phyloP scores from a whole-genome alignment of 1,140 invertebrate genomes.

The Megathymus violae region DNA sequence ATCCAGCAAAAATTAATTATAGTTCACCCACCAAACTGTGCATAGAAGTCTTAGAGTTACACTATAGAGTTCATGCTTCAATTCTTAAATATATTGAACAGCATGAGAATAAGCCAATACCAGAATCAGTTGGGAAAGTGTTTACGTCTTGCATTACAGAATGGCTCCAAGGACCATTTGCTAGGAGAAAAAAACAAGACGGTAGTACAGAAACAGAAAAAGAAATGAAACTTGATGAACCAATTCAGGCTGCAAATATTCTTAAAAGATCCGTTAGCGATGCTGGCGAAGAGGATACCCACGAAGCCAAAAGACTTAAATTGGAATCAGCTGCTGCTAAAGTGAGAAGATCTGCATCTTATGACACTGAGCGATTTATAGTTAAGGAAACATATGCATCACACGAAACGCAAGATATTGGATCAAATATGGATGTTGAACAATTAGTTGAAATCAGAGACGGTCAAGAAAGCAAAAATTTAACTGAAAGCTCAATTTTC shows the following conservation, averaged over 20 bases:
- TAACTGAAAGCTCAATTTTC: conserved; percentile 25
- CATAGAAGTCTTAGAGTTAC: conserved; percentile 95
- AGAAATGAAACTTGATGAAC: conserved; percentile 52
- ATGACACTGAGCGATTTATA: conserved; percentile 65
- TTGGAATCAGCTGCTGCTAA: conserved; percentile 78
- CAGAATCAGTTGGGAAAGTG: conserved; percentile 72
- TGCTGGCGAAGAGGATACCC: conserved; percentile 70
- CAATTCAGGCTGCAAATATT: conserved; percentile 72
- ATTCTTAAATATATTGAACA: conserved; percentile 94
- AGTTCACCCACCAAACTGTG: conserved; percentile 92
- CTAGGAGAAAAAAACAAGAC: conserved; percentile 70
- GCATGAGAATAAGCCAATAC: conserved; percentile 83
- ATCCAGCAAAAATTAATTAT: conserved; percentile 94
- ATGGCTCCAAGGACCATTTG: conserved; percentile 74
- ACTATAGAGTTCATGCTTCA: conserved; percentile 92
- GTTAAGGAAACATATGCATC: conserved; percentile 46
- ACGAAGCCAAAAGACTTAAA: conserved; percentile 70
- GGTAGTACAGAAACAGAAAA: conserved; percentile 45
- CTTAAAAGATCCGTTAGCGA: conserved; percentile 75
- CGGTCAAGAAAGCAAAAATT: conserved; percentile 13
- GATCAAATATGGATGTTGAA: too few relatives aligned
- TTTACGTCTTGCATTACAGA: conserved; percentile 70
- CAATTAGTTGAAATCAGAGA: conserved; percentile 25
- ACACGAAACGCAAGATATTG: conserved; percentile 12
- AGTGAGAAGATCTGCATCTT: conserved; percentile 71